Evolutionary conservation across 2,797 vertebrate species (phyloP).

Genomic region (Acrossocheilus wenchowensis): DNA sequence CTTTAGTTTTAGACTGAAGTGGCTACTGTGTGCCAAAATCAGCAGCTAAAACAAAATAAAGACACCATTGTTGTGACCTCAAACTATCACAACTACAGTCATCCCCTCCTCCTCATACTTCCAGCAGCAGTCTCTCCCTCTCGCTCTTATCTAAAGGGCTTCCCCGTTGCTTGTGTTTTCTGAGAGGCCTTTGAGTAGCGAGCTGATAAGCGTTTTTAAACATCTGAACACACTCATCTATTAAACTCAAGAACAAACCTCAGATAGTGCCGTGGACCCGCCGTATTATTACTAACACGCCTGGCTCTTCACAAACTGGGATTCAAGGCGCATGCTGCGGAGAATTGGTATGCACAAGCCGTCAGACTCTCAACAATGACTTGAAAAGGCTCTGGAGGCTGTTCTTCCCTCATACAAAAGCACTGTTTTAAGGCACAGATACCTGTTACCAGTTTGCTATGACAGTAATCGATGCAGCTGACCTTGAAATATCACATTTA

Average conservation of each 20-base stretch:
- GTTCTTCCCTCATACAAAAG: neutral
- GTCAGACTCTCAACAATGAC: conserved; percentile 7
- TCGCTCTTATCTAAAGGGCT: conserved; percentile 58
- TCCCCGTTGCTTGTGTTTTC: conserved; percentile 59
- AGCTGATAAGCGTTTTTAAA: conserved; percentile 62
- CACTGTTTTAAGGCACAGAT: neutral
- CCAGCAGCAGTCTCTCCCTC: conserved; percentile 51
- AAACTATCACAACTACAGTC: neutral
- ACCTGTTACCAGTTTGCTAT: conserved; percentile 18
- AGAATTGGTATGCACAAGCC: conserved; percentile 25
- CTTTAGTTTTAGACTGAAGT: neutral
- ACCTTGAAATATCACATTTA: conserved; percentile 27
- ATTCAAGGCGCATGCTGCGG: neutral
- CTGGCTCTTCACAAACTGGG: neutral
- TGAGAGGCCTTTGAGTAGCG: conserved; percentile 59
- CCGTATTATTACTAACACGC: conserved; percentile 13
- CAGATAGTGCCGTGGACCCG: conserved; percentile 32
- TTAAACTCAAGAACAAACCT: conserved; percentile 54
- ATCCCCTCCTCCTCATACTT: neutral
- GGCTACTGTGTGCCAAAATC: neutral
- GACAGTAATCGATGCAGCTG: neutral
- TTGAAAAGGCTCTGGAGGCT: neutral
- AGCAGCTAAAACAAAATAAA: conserved; percentile 19
- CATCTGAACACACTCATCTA: conserved; percentile 54
- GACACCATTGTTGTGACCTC: neutral